Evolutionary conservation across 2,888 invertebrate species (phyloP).

Genomic region (Lepetodrilus schrolli): DNA sequence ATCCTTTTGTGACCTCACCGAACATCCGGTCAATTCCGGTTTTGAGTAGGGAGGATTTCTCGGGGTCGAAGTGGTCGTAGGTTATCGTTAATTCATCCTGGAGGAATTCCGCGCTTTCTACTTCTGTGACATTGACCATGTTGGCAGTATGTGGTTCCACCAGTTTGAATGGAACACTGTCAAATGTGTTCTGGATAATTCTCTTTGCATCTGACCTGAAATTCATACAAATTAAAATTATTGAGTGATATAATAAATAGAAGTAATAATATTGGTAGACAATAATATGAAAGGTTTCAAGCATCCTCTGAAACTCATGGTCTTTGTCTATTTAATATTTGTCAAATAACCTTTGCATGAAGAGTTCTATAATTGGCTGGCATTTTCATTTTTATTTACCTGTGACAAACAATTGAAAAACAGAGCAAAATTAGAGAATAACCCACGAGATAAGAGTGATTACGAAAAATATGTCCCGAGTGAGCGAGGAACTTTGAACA

Average conservation of each 20-base stretch:
- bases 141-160: constrained; percentile 43
- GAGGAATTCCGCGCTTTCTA: constrained; percentile 81
- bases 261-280: too few species aligned
- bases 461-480: too few species aligned
- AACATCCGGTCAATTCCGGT: constrained; percentile 90
- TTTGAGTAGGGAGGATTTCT: constrained; percentile 84
- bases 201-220: constrained; percentile 84
- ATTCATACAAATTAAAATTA: background rate
- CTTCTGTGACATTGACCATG: constrained; percentile 85
- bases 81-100: constrained; percentile 84
- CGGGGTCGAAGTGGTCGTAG: constrained; percentile 88
- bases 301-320: too few species aligned
- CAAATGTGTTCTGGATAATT: constrained; percentile 85
- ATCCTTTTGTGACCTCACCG: constrained; percentile 86
- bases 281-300: too few species aligned
- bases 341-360: too few species aligned
- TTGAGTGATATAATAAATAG: background rate
- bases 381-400: too few species aligned
- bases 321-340: too few species aligned
- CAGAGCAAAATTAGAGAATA: too few species aligned
- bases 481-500: too few species aligned
- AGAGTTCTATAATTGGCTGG: too few species aligned
- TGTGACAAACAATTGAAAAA: too few species aligned
- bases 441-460: too few species aligned
- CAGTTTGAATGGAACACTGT: constrained; percentile 87